A percentile compares a stretch with the other conserved stretches of the same genome.
Conservation (phyloP, 92 coral and sea anemone species). For the Epizoanthus scotinus region DNA sequence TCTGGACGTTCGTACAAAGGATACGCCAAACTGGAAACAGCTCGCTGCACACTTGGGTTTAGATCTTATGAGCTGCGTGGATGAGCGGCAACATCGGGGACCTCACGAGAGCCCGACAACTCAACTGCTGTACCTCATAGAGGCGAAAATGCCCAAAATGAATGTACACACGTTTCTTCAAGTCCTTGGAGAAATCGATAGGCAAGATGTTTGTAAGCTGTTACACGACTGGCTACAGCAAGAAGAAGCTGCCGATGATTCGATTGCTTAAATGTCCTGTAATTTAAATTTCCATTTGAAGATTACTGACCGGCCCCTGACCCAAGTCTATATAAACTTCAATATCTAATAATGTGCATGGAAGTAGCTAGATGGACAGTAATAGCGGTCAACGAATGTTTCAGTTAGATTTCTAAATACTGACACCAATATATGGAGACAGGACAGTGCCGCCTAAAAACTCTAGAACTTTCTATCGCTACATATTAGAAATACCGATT, state of each 20-base stretch:
- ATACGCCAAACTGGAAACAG: not conserved
- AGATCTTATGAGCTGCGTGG: not conserved
- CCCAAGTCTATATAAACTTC: too few species aligned
- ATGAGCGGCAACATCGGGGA: conserved; percentile 2
- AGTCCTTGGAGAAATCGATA: not conserved
- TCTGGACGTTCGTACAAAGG: not conserved
- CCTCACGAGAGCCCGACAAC: conserved; percentile 22
- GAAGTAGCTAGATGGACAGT: too few species aligned
- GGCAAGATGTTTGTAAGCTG: conserved; percentile 13
- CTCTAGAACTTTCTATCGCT: too few species aligned
- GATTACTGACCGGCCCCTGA: too few species aligned
- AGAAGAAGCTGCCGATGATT: not conserved
- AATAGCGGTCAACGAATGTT: too few species aligned
- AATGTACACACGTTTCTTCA: conserved; percentile 15
- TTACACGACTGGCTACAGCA: conserved; percentile 22
- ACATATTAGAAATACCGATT: too few species aligned
- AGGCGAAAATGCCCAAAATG: conserved; percentile 13
- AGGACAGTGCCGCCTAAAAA: too few species aligned
- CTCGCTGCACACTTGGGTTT: not conserved
- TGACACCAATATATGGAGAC: too few species aligned
- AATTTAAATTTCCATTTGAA: too few species aligned
- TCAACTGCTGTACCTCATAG: not conserved
- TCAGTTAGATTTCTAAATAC: too few species aligned
- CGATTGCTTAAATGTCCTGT: not conserved
- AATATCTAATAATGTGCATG: too few species aligned